phyloP scores from a whole-genome alignment of 2,888 invertebrate species.

The Dorcus parallelipipedus region DNA sequence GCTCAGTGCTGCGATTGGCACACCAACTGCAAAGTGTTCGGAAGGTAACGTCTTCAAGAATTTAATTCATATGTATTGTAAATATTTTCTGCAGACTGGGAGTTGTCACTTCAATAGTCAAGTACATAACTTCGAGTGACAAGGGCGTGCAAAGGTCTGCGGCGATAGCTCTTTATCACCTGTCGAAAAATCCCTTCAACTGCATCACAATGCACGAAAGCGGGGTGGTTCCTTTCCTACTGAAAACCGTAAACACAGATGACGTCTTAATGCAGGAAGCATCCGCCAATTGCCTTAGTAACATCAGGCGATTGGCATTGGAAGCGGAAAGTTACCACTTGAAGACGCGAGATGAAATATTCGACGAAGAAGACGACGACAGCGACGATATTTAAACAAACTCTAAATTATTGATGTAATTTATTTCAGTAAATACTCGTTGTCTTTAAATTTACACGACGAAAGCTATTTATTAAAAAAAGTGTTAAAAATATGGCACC shows the following conservation, averaged over 20 bases:
- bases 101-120: conserved; percentile 82
- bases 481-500: no score
- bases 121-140: conserved; percentile 80
- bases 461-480: no score
- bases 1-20: conserved; percentile 90
- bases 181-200: conserved; percentile 88
- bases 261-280: conserved; percentile 88
- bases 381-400: no score
- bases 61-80: conserved; percentile 29
- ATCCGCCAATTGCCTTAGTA: conserved; percentile 88
- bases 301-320: conserved; percentile 82
- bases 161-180: conserved; percentile 82
- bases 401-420: no score
- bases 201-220: conserved; percentile 93
- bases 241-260: conserved; percentile 82
- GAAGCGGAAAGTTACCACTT: conserved; percentile 67
- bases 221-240: conserved; percentile 74
- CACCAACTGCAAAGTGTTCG: conserved; percentile 84
- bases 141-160: conserved; percentile 81
- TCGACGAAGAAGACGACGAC: conserved; percentile 29
- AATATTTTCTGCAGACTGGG: conserved; percentile 49
- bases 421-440: no score
- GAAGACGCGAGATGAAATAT: conserved; percentile 36
- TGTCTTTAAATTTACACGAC: no score
- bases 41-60: conserved; percentile 48